Conservation (phyloP, 2,113 vertebrate species). For the Phalacrocorax carbo region DNA sequence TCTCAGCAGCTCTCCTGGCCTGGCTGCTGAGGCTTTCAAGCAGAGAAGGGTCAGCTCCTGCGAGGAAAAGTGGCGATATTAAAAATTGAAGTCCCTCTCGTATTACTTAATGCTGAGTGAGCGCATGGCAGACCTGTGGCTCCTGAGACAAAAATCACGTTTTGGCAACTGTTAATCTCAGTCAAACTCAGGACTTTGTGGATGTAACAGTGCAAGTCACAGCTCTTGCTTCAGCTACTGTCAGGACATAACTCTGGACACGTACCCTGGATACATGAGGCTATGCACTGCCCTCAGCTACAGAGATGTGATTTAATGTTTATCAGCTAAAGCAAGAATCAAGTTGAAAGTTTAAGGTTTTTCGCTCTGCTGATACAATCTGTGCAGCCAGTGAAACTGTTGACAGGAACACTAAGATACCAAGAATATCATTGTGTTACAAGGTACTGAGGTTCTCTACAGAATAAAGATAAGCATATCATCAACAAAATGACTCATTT, state of each 20-base stretch:
- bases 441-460: neutral
- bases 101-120: neutral
- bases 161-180: neutral
- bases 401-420: neutral
- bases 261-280: accelerated
- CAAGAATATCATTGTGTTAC: neutral
- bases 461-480: neutral
- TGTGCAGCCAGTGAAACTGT: neutral
- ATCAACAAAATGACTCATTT: neutral
- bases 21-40: conserved; percentile 43
- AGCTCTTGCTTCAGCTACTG: conserved; percentile 6
- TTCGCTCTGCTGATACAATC: neutral
- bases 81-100: neutral
- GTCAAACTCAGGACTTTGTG: neutral
- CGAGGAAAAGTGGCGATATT: conserved; percentile 52
- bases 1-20: conserved; percentile 39
- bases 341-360: neutral
- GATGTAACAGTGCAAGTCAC: neutral
- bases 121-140: conserved; percentile 6
- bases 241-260: neutral
- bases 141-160: neutral
- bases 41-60: conserved; percentile 49
- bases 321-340: neutral
- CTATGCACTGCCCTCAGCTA: neutral
- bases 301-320: neutral